Conservation (phyloP, 2,888 invertebrate species). For the Cantharis rustica region DNA sequence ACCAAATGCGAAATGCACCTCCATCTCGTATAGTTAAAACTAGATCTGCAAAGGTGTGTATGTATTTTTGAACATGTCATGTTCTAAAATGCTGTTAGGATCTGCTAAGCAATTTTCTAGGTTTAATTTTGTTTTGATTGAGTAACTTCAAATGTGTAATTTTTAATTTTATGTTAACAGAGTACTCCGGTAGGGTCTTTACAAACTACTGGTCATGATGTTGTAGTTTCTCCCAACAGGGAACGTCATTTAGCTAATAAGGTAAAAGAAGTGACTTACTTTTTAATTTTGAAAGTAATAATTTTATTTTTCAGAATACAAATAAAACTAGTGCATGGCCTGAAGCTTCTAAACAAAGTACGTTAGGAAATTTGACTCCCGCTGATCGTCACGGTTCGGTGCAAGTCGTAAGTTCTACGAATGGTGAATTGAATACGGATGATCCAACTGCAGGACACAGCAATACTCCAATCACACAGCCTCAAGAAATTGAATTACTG, state of each 20-base stretch:
- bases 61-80: constrained; percentile 47
- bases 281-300: constrained; percentile 8
- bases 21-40: constrained; percentile 84
- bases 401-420: constrained; percentile 97
- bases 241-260: constrained; percentile 83
- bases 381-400: constrained; percentile 97
- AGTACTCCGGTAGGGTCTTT: constrained; percentile 91
- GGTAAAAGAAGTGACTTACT: constrained; percentile 59
- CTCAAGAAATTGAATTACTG: constrained; percentile 90
- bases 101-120: not conserved
- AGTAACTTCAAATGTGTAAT: not conserved
- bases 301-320: constrained; percentile 51
- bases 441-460: constrained; percentile 97
- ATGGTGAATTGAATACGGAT: constrained; percentile 92
- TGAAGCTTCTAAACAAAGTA: constrained; percentile 82
- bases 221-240: constrained; percentile 87
- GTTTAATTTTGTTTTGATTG: not conserved
- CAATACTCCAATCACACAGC: constrained; percentile 94
- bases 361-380: constrained; percentile 85
- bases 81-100: constrained; percentile 1
- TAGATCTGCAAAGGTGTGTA: constrained; percentile 79
- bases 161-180: constrained; percentile 61
- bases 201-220: constrained; percentile 90
- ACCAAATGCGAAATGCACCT: constrained; percentile 82
- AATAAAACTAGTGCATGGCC: constrained; percentile 84